phyloP scores from a whole-genome alignment of 2,797 vertebrate species.

The Nasua narica region DNA sequence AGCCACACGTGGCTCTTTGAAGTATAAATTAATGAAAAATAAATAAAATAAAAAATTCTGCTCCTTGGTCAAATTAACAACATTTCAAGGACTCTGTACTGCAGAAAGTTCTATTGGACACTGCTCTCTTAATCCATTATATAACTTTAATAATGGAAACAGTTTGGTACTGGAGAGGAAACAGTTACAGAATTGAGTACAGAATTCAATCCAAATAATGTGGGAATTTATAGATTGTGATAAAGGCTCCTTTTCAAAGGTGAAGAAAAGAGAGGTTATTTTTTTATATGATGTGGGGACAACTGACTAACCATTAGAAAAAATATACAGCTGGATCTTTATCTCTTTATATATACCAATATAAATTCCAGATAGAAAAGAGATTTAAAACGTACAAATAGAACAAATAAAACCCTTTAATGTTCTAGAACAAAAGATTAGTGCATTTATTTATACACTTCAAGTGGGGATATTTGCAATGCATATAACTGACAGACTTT shows the following conservation, averaged over 20 bases:
- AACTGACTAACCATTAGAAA: neutral
- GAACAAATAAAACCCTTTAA: neutral
- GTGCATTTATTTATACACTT: neutral
- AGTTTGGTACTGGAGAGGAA: neutral
- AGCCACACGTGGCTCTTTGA: neutral
- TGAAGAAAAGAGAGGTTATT: neutral
- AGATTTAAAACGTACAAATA: neutral
- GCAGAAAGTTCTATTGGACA: neutral
- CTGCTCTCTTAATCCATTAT: neutral
- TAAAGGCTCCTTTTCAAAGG: neutral
- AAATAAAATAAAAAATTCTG: neutral
- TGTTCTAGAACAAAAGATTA: neutral
- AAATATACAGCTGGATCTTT: neutral
- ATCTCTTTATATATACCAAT: neutral
- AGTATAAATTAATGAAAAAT: neutral
- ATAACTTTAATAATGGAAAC: neutral
- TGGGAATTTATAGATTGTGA: neutral
- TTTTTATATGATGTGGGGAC: neutral
- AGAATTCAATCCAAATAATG: neutral
- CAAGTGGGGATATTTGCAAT: neutral
- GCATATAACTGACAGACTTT: neutral
- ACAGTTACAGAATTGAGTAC: neutral
- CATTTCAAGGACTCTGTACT: neutral
- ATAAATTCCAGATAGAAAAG: neutral
- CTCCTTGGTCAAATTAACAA: neutral